phyloP scores from a whole-genome alignment of 2,797 vertebrate species.

The Sebastes taczanowskii region DNA sequence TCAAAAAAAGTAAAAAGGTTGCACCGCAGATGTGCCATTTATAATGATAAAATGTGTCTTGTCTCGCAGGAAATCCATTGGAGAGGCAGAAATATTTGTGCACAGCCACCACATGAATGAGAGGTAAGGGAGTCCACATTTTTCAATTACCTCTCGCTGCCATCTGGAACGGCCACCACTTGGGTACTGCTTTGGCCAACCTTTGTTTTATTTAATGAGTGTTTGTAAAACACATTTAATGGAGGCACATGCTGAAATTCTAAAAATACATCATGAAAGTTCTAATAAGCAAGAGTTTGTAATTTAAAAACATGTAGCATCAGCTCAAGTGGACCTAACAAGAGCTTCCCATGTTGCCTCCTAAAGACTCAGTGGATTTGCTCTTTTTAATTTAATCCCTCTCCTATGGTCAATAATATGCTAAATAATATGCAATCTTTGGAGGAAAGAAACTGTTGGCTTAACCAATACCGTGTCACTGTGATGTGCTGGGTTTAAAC shows the following conservation, averaged over 20 bases:
- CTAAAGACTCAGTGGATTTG: background rate
- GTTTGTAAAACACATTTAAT: background rate
- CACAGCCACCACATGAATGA: background rate
- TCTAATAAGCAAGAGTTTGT: background rate
- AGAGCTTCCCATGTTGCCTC: background rate
- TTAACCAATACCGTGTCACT: background rate
- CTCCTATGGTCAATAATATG: background rate
- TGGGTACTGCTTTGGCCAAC: background rate
- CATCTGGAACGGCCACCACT: slow-evolving; percentile 8
- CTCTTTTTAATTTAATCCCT: background rate
- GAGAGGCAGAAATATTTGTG: slow-evolving; percentile 19
- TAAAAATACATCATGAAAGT: background rate
- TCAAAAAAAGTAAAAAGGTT: background rate
- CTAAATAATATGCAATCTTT: background rate
- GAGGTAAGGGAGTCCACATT: slow-evolving; percentile 28
- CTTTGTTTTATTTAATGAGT: slow-evolving; percentile 27
- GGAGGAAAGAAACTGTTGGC: background rate
- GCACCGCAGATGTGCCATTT: background rate
- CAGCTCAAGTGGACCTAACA: background rate
- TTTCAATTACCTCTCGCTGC: slow-evolving; percentile 40
- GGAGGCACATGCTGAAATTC: background rate
- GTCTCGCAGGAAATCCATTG: slow-evolving; percentile 8
- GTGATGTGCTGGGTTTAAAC: background rate
- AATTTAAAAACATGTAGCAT: background rate
- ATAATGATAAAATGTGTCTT: slow-evolving; percentile 10